Base-by-base conservation (phyloP, 2,888 invertebrate genomes). In the Sipunculus nudus region DNA sequence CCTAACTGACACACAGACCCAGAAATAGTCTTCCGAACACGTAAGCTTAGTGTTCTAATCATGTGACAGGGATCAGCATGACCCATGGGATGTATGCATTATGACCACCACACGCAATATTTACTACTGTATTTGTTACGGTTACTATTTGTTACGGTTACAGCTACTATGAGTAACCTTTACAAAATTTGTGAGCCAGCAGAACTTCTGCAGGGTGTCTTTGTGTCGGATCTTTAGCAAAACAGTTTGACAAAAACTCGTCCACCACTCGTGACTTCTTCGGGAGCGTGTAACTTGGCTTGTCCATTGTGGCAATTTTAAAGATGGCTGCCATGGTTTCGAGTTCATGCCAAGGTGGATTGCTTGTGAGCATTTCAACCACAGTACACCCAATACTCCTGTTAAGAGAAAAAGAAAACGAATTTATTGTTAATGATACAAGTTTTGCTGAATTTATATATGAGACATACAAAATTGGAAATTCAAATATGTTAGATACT, bases 301-400 rank as follows among this genome's bases (percentile, higher is more conserved):
- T 66, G 29, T 77, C 74, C 40, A 71, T 68, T 16, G 78, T 81
- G 10, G 82, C 84, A 31, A 84, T 84, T 68, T 81, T 79, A 67
- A 80, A 84, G 63, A 84, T 81, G 58, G 83, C 84, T 6, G 83
- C 83, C 76, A 83, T 80, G 2, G 82, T 75, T 65, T 84, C 84
- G 35, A 76, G 75, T 39, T 83, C 79, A 26, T 75, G 70, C 75
- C 79, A 84, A 1, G 84, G 84, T n/a, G 84, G 84, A 61, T 74
- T 75, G 46, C 71, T 73, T 0, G 81, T 81, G 28, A 84, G 67
- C 83, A 84, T 83, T 73, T 84, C 84, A 21, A 84, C 83, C 21
- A 84, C 71, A 0, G 84, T 83, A 64, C 82, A 81, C n/a, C 80
- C 84, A 3, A 84, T 67, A 68, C 83, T 83, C 84, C 84, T 84